Evolutionary conservation across 92 coral and sea anemone species (phyloP).

Genomic region (Pocillopora grandis): DNA sequence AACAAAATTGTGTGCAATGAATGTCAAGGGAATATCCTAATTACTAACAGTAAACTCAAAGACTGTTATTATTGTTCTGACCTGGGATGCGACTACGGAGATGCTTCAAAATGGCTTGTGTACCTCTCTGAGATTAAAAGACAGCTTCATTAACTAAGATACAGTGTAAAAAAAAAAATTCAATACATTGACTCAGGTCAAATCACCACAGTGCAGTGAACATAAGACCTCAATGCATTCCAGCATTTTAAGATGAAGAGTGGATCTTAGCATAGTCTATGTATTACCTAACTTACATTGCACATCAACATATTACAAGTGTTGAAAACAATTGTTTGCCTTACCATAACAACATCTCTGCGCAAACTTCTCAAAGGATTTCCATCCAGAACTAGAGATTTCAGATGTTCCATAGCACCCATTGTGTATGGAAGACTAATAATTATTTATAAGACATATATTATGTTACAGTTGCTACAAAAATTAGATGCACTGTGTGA

Average conservation of each 20-base stretch:
- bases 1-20: neutral
- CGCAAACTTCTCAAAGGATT: conserved; percentile 86
- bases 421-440: conserved; percentile 83
- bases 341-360: conserved; percentile 91
- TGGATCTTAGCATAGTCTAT: too few relatives aligned
- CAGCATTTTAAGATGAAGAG: too few relatives aligned
- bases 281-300: too few relatives aligned
- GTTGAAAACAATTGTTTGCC: neutral
- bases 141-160: neutral
- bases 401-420: conserved; percentile 88
- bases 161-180: neutral
- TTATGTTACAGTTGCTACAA: too few relatives aligned
- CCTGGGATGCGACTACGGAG: conserved; percentile 94
- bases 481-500: too few relatives aligned
- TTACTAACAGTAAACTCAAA: neutral
- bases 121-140: conserved; percentile 68
- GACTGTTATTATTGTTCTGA: neutral
- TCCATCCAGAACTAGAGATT: conserved; percentile 85
- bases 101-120: conserved; percentile 85
- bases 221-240: too few relatives aligned
- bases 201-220: too few relatives aligned
- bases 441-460: too few relatives aligned
- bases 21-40: neutral
- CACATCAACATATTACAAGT: too few relatives aligned
- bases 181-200: neutral